Evolutionary conservation across 1,140 invertebrate genomes (phyloP).

Genomic region (Tetramorium alpestre): DNA sequence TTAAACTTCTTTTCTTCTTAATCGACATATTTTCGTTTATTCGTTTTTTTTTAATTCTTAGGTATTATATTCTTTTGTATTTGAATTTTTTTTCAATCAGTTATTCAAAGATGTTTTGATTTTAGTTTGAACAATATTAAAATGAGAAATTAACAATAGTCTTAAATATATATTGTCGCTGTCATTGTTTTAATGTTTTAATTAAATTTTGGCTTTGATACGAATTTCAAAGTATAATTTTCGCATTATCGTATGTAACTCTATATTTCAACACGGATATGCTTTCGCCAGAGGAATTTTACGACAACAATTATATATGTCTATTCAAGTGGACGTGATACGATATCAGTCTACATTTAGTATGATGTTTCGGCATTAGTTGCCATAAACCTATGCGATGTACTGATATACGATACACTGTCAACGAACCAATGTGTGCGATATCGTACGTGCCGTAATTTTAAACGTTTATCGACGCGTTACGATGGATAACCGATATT

Average conservation of each 20-base stretch:
- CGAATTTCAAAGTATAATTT: background rate
- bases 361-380: constrained; percentile 26
- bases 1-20: background rate
- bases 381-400: constrained; percentile 29
- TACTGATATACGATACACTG: constrained; percentile 45
- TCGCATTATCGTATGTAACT: background rate
- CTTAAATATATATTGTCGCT: background rate
- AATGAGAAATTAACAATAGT: background rate
- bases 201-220: constrained; percentile 7
- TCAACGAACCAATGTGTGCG: constrained; percentile 29
- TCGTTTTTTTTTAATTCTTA: background rate
- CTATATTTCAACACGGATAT: constrained; percentile 1
- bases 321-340: constrained; percentile 33
- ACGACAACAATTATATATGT: constrained; percentile 37
- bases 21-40: constrained; percentile 12
- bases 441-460: constrained; percentile 32
- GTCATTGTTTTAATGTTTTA: background rate
- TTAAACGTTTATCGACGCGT: constrained; percentile 45
- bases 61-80: no score
- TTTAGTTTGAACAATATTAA: background rate
- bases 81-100: background rate
- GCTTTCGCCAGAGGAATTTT: constrained; percentile 27
- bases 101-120: background rate
- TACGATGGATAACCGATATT: constrained; percentile 38
- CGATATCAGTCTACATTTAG: constrained; percentile 30